Evolutionary conservation across 2,797 vertebrate species (phyloP).

Genomic region (Coranthus polyacanthus): DNA sequence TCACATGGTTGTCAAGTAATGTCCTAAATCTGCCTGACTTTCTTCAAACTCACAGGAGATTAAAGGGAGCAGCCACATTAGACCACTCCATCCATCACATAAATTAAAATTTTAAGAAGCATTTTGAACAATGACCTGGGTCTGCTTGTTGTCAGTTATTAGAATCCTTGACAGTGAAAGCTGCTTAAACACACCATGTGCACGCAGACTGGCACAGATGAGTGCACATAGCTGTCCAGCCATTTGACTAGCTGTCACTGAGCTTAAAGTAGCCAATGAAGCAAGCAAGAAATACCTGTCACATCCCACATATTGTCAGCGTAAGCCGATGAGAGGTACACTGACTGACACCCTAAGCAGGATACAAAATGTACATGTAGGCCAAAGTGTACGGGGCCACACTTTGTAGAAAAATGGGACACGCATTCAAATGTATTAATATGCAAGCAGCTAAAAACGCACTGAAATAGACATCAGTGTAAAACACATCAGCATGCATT

Average conservation of each 20-base stretch:
- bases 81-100: constrained; percentile 26
- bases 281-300: constrained; percentile 74
- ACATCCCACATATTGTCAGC: constrained; percentile 63
- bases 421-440: constrained; percentile 37
- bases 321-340: constrained; percentile 43
- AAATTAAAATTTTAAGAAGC: constrained; percentile 22
- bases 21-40: constrained; percentile 6
- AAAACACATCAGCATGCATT: constrained; percentile 2
- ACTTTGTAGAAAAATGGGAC: constrained; percentile 15
- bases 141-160: constrained; percentile 49
- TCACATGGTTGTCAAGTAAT: background rate
- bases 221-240: constrained; percentile 71
- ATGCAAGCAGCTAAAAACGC: constrained; percentile 24
- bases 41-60: background rate
- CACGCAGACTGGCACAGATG: constrained; percentile 56
- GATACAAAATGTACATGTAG: constrained; percentile 58
- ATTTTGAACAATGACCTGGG: constrained; percentile 47
- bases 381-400: constrained; percentile 30
- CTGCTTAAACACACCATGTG: constrained; percentile 53
- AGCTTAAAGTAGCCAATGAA: constrained; percentile 76
- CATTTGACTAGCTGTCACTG: constrained; percentile 78
- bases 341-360: constrained; percentile 61
- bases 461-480: background rate
- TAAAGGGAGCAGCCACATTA: constrained; percentile 13
- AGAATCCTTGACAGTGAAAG: constrained; percentile 57